Base-by-base conservation (phyloP, 2,888 invertebrate species). In the Lasioglossum marginatum region DNA sequence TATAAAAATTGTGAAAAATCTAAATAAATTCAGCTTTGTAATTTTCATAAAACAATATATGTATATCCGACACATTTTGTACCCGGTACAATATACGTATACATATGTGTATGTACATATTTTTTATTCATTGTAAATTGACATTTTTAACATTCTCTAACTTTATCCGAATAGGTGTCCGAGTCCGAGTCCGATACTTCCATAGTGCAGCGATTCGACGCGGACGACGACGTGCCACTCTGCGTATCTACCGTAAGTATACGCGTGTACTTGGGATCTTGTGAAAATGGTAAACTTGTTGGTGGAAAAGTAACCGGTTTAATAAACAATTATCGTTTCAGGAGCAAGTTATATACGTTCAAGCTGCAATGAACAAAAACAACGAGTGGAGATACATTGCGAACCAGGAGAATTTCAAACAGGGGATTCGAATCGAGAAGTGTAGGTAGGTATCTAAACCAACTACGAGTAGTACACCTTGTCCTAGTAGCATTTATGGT, bases 391-490 rank as follows among this genome's bases (percentile, higher is more conserved):
- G 96, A 90, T 96, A 96, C 77, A 96, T 98, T 37, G 95, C 98
- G 2, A 97, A 98, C 93, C 96, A 96, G 34, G 96, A 96, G 0
- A 95, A 96, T 1, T 97, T 96, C 73, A 95, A 96, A 23, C 98
- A 98, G 94, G 97, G 97, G 31, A 96, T 98, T 70, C 96, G 97
- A 70, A 96, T 97, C 0, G 98, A 98, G 95, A 96, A 96, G 85
- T 98, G 98, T 96, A 87, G 94, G 97, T 97, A 95, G 96, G 97
- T 96, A 79, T 60, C 4, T 14, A 45, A 14, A 45, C 4, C 45
- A 45, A 16, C 27, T 37, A 40, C 4, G 16, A 73, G 23, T n/a
- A 34, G 16, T 37, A 14, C 8, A 45, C 27, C 16, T 40, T n/a
- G n/a, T n/a, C n/a, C n/a, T n/a, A n/a, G n/a, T n/a, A n/a, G n/a